Conservation (phyloP, 2,113 vertebrate species). For the Physeter macrocephalus region DNA sequence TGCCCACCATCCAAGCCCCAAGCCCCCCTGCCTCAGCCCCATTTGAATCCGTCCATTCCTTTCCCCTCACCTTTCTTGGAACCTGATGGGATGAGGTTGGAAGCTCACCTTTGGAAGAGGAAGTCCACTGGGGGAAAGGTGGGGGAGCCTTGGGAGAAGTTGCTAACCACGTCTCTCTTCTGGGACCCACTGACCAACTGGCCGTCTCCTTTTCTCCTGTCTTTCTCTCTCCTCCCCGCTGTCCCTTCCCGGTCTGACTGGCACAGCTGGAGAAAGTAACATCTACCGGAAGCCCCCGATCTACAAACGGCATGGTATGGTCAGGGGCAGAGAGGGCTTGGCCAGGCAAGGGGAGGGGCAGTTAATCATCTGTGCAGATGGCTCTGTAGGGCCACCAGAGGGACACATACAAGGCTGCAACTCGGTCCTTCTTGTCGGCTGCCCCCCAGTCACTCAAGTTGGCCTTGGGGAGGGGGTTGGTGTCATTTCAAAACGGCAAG, state of each 20-base stretch:
- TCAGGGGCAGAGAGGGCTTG: constrained; percentile 50
- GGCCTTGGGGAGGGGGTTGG: background rate
- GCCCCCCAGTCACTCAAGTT: background rate
- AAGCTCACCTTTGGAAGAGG: background rate
- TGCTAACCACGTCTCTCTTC: constrained; percentile 8
- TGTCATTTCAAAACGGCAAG: constrained; percentile 1
- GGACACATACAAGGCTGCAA: background rate
- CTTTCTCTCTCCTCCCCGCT: constrained; percentile 40
- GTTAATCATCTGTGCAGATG: background rate
- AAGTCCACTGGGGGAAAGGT: background rate
- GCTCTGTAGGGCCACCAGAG: background rate
- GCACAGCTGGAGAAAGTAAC: constrained; percentile 94
- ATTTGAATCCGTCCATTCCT: background rate
- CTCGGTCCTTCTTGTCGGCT: background rate
- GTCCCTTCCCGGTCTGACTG: constrained; percentile 58
- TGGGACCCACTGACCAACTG: constrained; percentile 60
- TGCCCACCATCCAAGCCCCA: background rate
- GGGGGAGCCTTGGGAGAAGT: background rate
- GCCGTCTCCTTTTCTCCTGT: constrained; percentile 46
- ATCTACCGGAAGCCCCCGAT: constrained; percentile 99
- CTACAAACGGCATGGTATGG: constrained; percentile 95
- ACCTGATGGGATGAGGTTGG: background rate
- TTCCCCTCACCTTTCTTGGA: background rate
- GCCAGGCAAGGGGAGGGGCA: background rate
- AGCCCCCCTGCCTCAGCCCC: background rate